These are phyloP conservation scores for Paramuricea clavata DNA, from an alignment of 92 coral and sea anemone species.

Conservation along the genomic window DNA sequence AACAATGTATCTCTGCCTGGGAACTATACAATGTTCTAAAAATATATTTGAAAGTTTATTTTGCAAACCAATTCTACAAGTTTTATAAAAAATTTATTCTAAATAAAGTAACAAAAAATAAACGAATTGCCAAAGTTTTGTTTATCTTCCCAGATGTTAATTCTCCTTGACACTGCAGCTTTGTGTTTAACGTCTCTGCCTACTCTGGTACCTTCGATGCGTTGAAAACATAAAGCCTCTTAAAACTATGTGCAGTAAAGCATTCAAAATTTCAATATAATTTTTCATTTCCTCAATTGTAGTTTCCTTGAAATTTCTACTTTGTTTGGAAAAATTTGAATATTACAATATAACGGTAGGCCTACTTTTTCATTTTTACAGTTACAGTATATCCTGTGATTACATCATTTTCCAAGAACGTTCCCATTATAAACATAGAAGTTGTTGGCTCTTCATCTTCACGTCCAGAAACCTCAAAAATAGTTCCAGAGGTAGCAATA, in stretches of 20 bases:
- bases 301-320: neutral
- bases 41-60: no score
- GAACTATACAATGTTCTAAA: neutral
- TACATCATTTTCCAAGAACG: slow-evolving; percentile 37
- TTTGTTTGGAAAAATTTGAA: neutral
- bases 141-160: neutral
- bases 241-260: no score
- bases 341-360: neutral
- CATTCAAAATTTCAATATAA: no score
- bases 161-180: neutral
- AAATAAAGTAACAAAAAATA: no score
- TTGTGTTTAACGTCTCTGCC: neutral
- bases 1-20: neutral
- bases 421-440: slow-evolving; percentile 44
- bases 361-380: slow-evolving; percentile 40
- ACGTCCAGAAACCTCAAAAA: neutral
- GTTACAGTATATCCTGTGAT: slow-evolving; percentile 55
- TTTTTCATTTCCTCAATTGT: no score
- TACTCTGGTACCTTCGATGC: no score
- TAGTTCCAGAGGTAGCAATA: neutral
- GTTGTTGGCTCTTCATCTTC: slow-evolving; percentile 21
- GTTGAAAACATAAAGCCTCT: no score
- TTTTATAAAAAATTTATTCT: no score
- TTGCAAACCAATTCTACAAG: no score
- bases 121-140: neutral